Percentiles rank a stretch among this genome's conserved stretches.
Conservation (phyloP, 2,797 vertebrate genomes). For the Eleutherodactylus coqui region DNA sequence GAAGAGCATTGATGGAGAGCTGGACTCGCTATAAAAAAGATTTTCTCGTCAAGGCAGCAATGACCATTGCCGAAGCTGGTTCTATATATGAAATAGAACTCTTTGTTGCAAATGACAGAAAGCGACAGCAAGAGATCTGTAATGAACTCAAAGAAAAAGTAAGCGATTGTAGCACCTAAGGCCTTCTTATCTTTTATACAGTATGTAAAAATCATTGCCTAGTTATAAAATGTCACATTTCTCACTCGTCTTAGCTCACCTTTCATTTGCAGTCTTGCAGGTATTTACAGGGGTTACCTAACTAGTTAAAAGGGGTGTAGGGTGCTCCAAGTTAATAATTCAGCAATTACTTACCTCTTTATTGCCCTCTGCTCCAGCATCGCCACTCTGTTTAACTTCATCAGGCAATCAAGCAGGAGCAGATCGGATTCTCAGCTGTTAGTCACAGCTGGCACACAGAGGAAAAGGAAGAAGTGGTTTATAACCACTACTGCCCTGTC, state of each 20-base stretch:
- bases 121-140: constrained; percentile 85
- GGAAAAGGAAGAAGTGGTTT: no score
- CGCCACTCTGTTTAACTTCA: no score
- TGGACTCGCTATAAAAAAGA: constrained; percentile 77
- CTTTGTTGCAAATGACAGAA: constrained; percentile 75
- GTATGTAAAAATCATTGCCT: no score
- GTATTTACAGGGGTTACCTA: background rate
- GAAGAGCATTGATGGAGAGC: constrained; percentile 72
- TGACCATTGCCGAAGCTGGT: constrained; percentile 81
- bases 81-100: constrained; percentile 78
- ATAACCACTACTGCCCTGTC: no score
- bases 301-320: no score
- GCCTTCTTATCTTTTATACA: background rate
- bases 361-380: no score
- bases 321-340: no score
- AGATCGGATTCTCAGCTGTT: no score
- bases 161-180: background rate
- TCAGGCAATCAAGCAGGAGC: no score
- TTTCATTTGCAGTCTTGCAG: background rate
- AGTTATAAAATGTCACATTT: background rate
- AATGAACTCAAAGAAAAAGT: constrained; percentile 88
- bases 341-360: no score
- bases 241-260: background rate
- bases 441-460: no score
- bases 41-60: constrained; percentile 78